These are phyloP conservation scores for Charadrius vociferus DNA, from an alignment of 2,113 vertebrate genomes.

Conservation along the genomic window DNA sequence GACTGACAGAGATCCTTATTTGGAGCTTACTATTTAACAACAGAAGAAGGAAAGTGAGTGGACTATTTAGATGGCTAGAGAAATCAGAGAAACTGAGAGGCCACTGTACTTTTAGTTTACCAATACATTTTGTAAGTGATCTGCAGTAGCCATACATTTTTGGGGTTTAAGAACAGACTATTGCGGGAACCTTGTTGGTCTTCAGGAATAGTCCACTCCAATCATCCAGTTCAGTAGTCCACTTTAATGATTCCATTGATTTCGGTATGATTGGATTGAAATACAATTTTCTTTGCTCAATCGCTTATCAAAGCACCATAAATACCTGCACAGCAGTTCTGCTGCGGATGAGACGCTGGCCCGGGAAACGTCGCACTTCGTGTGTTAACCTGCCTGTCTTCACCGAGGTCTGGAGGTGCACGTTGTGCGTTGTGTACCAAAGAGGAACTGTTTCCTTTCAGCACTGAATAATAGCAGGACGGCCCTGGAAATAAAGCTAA, in stretches of 20 bases:
- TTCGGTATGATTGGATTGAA: not conserved
- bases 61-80: not conserved
- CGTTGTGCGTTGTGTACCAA: not conserved
- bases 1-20: constrained; percentile 7
- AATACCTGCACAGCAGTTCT: not conserved
- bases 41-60: not conserved
- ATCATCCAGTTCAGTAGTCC: not conserved
- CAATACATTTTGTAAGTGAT: not conserved
- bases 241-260: not conserved
- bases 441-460: not conserved
- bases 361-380: not conserved
- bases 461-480: not conserved
- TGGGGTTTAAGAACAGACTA: not conserved
- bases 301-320: not conserved
- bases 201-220: not conserved
- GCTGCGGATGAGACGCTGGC: not conserved
- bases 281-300: not conserved
- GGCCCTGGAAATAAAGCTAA: not conserved
- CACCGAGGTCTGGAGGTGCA: not conserved
- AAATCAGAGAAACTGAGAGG: not conserved
- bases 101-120: not conserved
- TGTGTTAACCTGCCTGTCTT: not conserved
- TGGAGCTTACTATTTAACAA: constrained; percentile 20
- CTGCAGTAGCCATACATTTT: not conserved
- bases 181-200: not conserved